Percentiles rank a stretch among this genome's conserved stretches.
phyloP scores from a whole-genome alignment of 2,888 invertebrate genomes.

The Ennomos quercinarius region DNA sequence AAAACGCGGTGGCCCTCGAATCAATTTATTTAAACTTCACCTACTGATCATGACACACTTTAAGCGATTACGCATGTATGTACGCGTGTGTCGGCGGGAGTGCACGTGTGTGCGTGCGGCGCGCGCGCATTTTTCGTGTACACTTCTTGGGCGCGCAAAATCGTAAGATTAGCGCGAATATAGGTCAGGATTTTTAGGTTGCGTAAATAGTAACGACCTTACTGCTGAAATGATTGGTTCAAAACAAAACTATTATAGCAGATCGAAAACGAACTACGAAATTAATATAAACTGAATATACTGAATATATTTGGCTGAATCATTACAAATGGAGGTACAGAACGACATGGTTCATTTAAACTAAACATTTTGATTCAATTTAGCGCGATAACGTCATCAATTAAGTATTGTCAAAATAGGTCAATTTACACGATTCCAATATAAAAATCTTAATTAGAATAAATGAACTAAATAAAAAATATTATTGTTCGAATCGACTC shows the following conservation, averaged over 20 bases:
- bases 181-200: slow-evolving; percentile 44
- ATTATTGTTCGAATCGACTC: slow-evolving; percentile 79
- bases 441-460: slow-evolving; percentile 36
- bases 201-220: slow-evolving; percentile 36
- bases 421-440: slow-evolving; percentile 22
- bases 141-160: slow-evolving; percentile 50
- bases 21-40: slow-evolving; percentile 84
- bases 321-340: neutral
- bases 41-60: slow-evolving; percentile 85
- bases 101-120: slow-evolving; percentile 43
- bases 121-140: slow-evolving; percentile 54
- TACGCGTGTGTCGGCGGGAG: slow-evolving; percentile 54
- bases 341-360: neutral
- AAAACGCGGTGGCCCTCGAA: slow-evolving; percentile 61
- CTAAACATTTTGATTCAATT: slow-evolving; percentile 2
- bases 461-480: slow-evolving; percentile 63
- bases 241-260: slow-evolving; percentile 10
- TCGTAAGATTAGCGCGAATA: slow-evolving; percentile 35
- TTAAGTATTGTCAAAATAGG: slow-evolving; percentile 7
- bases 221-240: slow-evolving; percentile 11
- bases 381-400: slow-evolving; percentile 6
- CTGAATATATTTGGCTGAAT: slow-evolving; percentile 17
- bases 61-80: slow-evolving; percentile 72
- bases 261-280: neutral
- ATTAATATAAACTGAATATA: neutral